Evolutionary conservation across 2,888 invertebrate species (phyloP).

Genomic region (Drosophila algonquin): DNA sequence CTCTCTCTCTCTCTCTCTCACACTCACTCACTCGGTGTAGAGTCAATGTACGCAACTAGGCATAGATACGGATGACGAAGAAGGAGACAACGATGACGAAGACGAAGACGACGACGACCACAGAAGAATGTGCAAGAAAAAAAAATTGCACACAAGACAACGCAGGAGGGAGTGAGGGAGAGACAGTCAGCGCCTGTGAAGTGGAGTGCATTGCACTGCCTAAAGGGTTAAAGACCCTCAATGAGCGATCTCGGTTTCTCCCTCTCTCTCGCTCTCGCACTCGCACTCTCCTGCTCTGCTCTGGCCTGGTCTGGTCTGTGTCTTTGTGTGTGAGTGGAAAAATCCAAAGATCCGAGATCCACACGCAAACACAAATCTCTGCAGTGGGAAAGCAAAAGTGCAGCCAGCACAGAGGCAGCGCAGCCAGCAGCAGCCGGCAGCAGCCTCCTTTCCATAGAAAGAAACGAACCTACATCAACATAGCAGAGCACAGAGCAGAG

Average conservation of each 20-base stretch:
- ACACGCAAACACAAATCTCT: conserved; percentile 52
- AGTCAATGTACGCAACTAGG: conserved; percentile 48
- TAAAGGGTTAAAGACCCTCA: conserved; percentile 82
- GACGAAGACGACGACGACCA: conserved; percentile 33
- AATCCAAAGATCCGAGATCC: conserved; percentile 72
- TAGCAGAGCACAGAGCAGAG: conserved; percentile 5
- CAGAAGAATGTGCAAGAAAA: conserved; percentile 65
- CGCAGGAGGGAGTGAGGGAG: conserved; percentile 23
- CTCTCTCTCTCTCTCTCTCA: neutral
- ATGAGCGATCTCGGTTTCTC: conserved; percentile 41
- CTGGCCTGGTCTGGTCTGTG: conserved; percentile 22
- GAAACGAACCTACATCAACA: conserved; percentile 76
- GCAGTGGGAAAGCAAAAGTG: conserved; percentile 76
- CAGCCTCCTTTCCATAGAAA: conserved; percentile 53
- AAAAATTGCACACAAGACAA: conserved; percentile 63
- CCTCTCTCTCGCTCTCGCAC: conserved; percentile 1
- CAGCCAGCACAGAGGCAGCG: conserved; percentile 33
- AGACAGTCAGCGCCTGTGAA: conserved; percentile 40
- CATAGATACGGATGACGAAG: conserved; percentile 36
- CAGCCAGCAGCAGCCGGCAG: neutral
- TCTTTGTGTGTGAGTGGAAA: conserved; percentile 63
- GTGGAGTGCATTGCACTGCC: conserved; percentile 78
- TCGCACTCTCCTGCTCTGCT: too few relatives aligned
- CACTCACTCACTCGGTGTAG: conserved; percentile 15
- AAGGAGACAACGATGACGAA: conserved; percentile 32